Evolutionary conservation across 2,797 vertebrate genomes (phyloP).

Genomic region (Tarsius wallacei): DNA sequence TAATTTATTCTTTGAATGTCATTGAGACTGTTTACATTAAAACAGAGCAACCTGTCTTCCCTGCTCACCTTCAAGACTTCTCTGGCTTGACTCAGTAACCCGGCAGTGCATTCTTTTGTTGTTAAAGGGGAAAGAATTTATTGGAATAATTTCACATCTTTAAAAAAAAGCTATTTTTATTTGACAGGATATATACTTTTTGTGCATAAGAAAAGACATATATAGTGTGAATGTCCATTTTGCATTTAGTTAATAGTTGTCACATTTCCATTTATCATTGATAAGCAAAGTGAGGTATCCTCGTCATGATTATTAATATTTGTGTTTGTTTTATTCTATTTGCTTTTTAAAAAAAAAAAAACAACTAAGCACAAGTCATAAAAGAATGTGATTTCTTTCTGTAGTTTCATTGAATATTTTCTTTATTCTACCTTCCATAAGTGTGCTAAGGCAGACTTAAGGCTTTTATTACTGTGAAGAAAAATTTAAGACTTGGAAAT

Average conservation of each 20-base stretch:
- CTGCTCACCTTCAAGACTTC: not conserved
- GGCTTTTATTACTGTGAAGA: not conserved
- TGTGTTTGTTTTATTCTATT: not conserved
- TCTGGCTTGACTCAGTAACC: not conserved
- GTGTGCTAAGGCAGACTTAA: not conserved
- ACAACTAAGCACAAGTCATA: not conserved
- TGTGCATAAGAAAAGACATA: not conserved
- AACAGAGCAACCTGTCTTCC: not conserved
- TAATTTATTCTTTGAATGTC: not conserved
- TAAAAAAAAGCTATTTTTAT: not conserved
- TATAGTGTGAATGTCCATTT: not conserved
- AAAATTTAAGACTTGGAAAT: constrained; percentile 14
- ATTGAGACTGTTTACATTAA: not conserved
- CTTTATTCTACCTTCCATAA: not conserved
- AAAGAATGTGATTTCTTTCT: not conserved
- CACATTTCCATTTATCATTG: not conserved
- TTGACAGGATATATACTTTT: not conserved
- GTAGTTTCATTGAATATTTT: not conserved
- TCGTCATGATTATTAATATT: not conserved
- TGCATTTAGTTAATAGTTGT: not conserved
- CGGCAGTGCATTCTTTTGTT: not conserved
- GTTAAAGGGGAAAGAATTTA: not conserved
- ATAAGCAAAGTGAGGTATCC: not conserved
- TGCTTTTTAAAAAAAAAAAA: not conserved
- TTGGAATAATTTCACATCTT: not conserved